Evolutionary conservation across 2,797 vertebrate species (phyloP), one percentile per base, ranked within the genome.

Genomic region (Agapornis canus): DNA sequence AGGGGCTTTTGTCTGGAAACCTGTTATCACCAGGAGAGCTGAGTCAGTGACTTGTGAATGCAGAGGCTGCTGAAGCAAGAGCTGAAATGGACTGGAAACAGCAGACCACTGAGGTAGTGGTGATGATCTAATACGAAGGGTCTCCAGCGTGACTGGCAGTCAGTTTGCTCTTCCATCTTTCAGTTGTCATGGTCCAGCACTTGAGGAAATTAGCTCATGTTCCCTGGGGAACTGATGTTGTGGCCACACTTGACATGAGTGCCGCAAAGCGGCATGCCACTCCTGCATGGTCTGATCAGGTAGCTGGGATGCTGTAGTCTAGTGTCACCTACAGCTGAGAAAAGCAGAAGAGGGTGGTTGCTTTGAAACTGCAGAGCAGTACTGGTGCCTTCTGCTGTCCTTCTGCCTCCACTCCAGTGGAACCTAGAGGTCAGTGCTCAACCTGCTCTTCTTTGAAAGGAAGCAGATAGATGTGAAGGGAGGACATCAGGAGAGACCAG

Each of bases 191-290:
- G n/a, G 10, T 19, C 27, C 37, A 68, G 37, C 35, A 49, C 23
- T 1, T 49, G 39, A 29, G 27, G 12, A 43, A 5, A n/a, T 57
- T 68, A 59, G 35, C 12, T 86, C 26, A 4, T 8, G 17, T 35
- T 56, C 29, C 20, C 6, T 39, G 18, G 20, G 32, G 40, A 84
- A 35, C 0, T 63, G 49, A 3, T 17, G 6, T 3, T 63, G 40
- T 59, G 48, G 51, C 7, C 11, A 12, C 2, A 1, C 65, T 42
- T 73, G 37, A 31, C 45, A 66, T 10, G 32, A 1, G 2, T 52
- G 68, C 25, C 49, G 25, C 0, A 1, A 5, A 0, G 2, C 20
- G 65, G 22, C 7, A 22, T 19, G n/a, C 5, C 1, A 0, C 20
- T 61, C 2, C 4, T 51, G 51, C 16, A 5, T 1, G 4, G 8